Base-by-base conservation (phyloP, 2,797 vertebrate genomes). In the Aplochiton taeniatus region DNA sequence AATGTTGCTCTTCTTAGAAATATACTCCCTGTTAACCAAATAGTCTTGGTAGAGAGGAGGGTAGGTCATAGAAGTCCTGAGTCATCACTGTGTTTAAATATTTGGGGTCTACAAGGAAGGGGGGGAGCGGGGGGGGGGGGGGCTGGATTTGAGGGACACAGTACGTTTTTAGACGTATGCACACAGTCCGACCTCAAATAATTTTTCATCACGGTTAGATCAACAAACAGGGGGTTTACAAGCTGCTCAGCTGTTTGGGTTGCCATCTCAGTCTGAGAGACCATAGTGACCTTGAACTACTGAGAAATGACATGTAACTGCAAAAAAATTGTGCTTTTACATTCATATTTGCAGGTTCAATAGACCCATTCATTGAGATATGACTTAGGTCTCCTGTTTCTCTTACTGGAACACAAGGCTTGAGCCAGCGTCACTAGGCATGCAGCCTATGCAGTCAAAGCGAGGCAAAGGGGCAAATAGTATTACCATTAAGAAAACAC, bases 311-410 rank as follows among this genome's bases (percentile, higher is more conserved):
- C 66, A 83, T 66, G 76, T 75, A 82, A 83, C 76, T 83, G 81
- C 76, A 65, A 60, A 88, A 87, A 89, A 79, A 72, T 58, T 66
- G 77, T 88, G 72, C 84, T 46, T 51, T 58, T 43, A 58, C 86
- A 85, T 87, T 88, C 85, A 85, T 84, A 86, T 82, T 81, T 75
- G 84, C 49, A 11, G 5, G 59, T 74, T 88, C 84, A 91, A 90
- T 83, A 85, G 86, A 79, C 16, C 71, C 70, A 88, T 85, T 90
- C 85, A 86, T 72, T 79, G 78, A 77, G 85, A 83, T 83, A 31
- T 83, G 77, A 87, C 76, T 83, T 69, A 71, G 77, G 80, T 67
- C 67, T 14, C 79, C 44, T 77, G 70, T 70, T 17, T 71, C 72
- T 67, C 60, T 58, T 10, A 61, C 79, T 69, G 73, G 11, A 74